These are phyloP conservation scores for Dunckerocampus dactyliophorus DNA, from an alignment of 2,113 vertebrate genomes.

Conservation along the genomic window DNA sequence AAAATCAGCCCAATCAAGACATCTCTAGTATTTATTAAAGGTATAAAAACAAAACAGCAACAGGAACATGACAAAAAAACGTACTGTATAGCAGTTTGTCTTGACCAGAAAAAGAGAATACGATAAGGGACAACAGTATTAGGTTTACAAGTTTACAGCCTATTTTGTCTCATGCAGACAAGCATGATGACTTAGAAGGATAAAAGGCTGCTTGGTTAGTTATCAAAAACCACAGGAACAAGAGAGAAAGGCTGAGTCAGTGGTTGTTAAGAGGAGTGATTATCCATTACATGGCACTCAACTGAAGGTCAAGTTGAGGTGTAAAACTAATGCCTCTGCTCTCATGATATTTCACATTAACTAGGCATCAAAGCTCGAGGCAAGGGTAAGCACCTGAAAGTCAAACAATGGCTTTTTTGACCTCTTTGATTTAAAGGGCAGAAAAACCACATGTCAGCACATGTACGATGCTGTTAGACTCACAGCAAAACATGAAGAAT, in stretches of 20 bases:
- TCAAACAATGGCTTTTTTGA: slow-evolving; percentile 8
- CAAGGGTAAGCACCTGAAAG: not conserved
- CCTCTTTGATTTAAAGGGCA: not conserved
- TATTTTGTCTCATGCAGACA: not conserved
- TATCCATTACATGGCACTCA: slow-evolving; percentile 8
- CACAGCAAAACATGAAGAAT: too few relatives aligned
- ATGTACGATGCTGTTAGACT: too few relatives aligned
- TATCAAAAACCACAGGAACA: slow-evolving; percentile 12
- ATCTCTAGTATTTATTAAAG: too few relatives aligned
- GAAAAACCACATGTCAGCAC: not conserved
- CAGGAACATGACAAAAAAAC: not conserved
- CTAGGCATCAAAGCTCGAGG: slow-evolving; percentile 12
- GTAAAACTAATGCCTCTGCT: not conserved
- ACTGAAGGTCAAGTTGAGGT: slow-evolving; percentile 16
- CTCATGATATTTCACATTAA: slow-evolving; percentile 9
- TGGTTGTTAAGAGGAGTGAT: slow-evolving; percentile 6
- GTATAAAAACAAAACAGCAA: not conserved
- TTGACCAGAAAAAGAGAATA: not conserved
- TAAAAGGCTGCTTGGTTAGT: slow-evolving; percentile 2
- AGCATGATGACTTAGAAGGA: not conserved
- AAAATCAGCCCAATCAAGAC: too few relatives aligned
- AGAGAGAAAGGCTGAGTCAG: not conserved
- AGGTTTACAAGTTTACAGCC: too few relatives aligned
- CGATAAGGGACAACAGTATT: not conserved
- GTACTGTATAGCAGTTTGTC: not conserved